Percentiles rank a stretch among this genome's conserved stretches.
These are phyloP conservation scores for Conopomorpha cramerella DNA, from an alignment of 1,140 invertebrate species.

Conservation along the genomic window DNA sequence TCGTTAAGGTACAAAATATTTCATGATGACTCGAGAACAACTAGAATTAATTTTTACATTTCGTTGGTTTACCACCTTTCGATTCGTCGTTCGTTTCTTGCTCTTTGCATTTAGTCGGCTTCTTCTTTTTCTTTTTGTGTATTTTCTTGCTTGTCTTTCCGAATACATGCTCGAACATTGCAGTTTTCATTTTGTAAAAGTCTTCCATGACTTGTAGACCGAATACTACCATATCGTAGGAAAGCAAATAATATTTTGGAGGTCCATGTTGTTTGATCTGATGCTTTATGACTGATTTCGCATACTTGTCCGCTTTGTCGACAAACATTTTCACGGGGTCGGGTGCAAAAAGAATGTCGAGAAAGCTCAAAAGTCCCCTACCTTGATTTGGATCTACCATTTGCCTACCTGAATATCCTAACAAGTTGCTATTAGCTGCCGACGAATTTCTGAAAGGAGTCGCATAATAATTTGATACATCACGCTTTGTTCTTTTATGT, in stretches of 20 bases:
- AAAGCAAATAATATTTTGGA: constrained; percentile 21
- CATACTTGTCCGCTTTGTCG: constrained; percentile 16
- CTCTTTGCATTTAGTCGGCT: constrained; percentile 9
- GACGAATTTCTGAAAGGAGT: too few relatives aligned
- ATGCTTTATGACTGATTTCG: constrained; percentile 19
- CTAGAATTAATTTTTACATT: too few relatives aligned
- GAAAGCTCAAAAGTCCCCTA: constrained; percentile 15
- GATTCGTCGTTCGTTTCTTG: constrained; percentile 13
- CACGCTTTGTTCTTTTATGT: too few relatives aligned
- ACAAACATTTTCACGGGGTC: constrained; percentile 16
- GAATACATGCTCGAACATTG: constrained; percentile 15
- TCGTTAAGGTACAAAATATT: too few relatives aligned
- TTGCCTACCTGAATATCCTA: too few relatives aligned
- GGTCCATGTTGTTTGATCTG: constrained; percentile 19
- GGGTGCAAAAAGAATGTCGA: constrained; percentile 11
- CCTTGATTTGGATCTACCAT: too few relatives aligned
- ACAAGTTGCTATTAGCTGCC: too few relatives aligned
- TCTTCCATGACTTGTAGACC: constrained; percentile 29
- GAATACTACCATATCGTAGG: constrained; percentile 31
- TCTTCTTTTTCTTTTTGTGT: constrained; percentile 5
- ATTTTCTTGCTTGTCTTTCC: neutral
- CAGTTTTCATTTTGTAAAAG: constrained; percentile 21
- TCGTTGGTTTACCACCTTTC: too few relatives aligned
- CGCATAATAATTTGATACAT: too few relatives aligned
- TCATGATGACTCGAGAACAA: too few relatives aligned